Conservation (phyloP, 2,888 invertebrate species). For the Diplolepis rosae region DNA sequence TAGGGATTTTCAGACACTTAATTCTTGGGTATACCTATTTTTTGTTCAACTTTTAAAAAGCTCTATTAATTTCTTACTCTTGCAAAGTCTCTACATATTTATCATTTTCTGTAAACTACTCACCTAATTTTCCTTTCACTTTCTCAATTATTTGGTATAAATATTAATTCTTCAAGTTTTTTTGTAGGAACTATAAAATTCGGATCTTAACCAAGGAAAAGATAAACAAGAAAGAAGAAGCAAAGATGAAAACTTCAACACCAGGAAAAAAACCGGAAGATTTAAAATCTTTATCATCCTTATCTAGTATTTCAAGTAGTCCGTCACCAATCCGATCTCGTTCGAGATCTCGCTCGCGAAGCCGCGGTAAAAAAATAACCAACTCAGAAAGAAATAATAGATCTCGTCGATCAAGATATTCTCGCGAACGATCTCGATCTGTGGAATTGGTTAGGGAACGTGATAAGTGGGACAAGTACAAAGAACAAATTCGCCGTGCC, state of each 20-base stretch:
- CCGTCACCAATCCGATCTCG: conserved; percentile 69
- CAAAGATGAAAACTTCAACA: conserved; percentile 49
- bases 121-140: background rate
- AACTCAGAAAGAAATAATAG: conserved; percentile 35
- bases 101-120: background rate
- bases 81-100: background rate
- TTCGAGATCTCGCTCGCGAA: conserved; percentile 65
- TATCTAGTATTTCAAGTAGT: conserved; percentile 76
- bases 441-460: conserved; percentile 71
- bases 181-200: conserved; percentile 67
- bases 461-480: conserved; percentile 76
- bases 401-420: conserved; percentile 63
- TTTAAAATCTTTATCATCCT: conserved; percentile 75
- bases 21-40: no score
- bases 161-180: background rate
- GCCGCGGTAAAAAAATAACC: conserved; percentile 42
- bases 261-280: conserved; percentile 58
- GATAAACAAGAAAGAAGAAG: conserved; percentile 59
- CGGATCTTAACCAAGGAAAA: conserved; percentile 70
- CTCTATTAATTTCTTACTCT: background rate
- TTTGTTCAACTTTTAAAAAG: background rate
- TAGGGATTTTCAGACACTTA: no score
- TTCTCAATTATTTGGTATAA: background rate
- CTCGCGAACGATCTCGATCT: conserved; percentile 63
- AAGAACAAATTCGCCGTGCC: conserved; percentile 70